Evolutionary conservation across 2,797 vertebrate genomes (phyloP), one percentile per base, ranked within the genome.

Genomic region (Myripristis jacobus): DNA sequence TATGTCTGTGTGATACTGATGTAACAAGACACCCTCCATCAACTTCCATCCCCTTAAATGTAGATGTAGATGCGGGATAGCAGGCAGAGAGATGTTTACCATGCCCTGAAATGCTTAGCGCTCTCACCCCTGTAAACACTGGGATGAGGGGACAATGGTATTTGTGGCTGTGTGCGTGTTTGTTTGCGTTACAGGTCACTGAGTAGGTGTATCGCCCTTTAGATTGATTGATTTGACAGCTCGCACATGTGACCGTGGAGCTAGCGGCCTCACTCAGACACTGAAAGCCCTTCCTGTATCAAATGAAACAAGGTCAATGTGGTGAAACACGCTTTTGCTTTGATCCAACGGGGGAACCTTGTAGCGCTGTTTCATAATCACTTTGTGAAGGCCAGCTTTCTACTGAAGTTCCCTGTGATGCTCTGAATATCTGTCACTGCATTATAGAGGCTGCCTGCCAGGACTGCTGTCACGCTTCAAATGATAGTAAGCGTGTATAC

Each of bases 341-440:
- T 86, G 68, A 84, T 83, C 70, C 34, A 38, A 56, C 6, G 24
- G 6, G 69, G 66, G n/a, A 69, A 50, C 48, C 65, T 57, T 1
- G 6, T 38, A 77, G 58, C 18, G 25, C 70, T 1, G 1, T 41
- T 68, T 73, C 47, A 34, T 60, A 63, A 34, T 52, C 4, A 27
- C 16, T 6, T 27, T 52, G 27, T 4, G 27, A 27, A 54, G 76
- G 59, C 27, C 66, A 24, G 61, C 58, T 73, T 71, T 21, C 73
- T 68, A 24, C 75, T 81, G 29, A 55, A 70, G 66, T 62, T 25
- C 38, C 57, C 38, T 82, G 70, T 83, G 84, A 82, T 75, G 70
- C 77, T 79, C 43, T 65, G 63, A 83, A 79, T 73, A 56, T 83
- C 69, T 77, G 76, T 86, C 85, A 77, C 73, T 67, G 79, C 69